phyloP scores from a whole-genome alignment of 2,888 invertebrate genomes.

The Rotaria socialis region DNA sequence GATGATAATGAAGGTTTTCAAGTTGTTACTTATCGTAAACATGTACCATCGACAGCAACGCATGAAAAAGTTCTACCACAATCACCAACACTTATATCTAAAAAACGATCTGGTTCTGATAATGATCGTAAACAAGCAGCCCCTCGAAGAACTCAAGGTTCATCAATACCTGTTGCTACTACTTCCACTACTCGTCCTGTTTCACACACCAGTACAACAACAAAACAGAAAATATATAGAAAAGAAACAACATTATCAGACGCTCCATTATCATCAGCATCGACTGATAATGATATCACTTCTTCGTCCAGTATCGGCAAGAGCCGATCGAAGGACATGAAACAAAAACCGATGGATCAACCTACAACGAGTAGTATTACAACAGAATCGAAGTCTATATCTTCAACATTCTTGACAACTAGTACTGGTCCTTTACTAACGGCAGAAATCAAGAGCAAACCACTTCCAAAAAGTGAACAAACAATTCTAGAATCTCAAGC shows the following conservation, averaged over 20 bases:
- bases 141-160: too few species aligned
- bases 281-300: background rate
- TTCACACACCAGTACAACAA: background rate
- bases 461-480: background rate
- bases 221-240: background rate
- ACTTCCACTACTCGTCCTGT: background rate
- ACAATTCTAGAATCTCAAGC: background rate
- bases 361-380: background rate
- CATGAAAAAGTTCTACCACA: background rate
- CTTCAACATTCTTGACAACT: background rate
- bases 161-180: too few species aligned
- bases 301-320: background rate
- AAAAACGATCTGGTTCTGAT: background rate
- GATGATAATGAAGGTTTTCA: constrained; percentile 16
- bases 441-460: background rate
- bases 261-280: background rate
- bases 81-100: background rate
- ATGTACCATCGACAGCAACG: background rate
- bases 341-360: background rate
- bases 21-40: background rate
- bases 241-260: background rate
- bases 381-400: background rate
- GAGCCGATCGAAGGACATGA: background rate
- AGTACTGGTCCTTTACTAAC: background rate
- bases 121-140: too few species aligned